These are phyloP conservation scores for Nematolebias whitei DNA, from an alignment of 2,113 vertebrate genomes.

Conservation along the genomic window DNA sequence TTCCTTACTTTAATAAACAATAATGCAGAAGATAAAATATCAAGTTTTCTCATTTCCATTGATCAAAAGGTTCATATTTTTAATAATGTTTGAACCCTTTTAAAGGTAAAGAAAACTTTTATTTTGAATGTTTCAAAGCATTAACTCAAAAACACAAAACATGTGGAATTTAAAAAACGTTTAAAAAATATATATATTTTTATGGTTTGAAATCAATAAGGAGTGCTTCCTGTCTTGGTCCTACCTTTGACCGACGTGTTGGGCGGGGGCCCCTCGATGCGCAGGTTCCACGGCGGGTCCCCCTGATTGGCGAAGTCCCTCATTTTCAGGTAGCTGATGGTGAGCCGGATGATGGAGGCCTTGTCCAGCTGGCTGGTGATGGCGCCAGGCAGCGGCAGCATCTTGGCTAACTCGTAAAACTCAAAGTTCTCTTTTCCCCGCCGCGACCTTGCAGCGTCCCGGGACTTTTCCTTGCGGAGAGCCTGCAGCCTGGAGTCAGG, in stretches of 20 bases:
- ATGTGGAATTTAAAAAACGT: too few relatives aligned
- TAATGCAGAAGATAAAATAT: too few relatives aligned
- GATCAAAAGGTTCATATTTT: too few relatives aligned
- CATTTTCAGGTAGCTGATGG: slow-evolving; percentile 99
- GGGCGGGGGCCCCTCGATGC: slow-evolving; percentile 96
- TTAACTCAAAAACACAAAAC: too few relatives aligned
- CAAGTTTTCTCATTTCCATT: too few relatives aligned
- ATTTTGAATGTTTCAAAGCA: too few relatives aligned
- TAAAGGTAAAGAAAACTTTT: too few relatives aligned
- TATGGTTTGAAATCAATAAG: too few relatives aligned
- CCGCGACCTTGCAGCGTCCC: slow-evolving; percentile 96
- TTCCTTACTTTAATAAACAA: too few relatives aligned
- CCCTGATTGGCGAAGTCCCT: slow-evolving; percentile 98
- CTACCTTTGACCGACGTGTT: slow-evolving; percentile 99
- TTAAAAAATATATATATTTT: too few relatives aligned
- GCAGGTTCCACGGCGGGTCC: slow-evolving; percentile 97
- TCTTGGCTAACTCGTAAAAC: slow-evolving; percentile 98
- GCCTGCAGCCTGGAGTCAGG: slow-evolving; percentile 91
- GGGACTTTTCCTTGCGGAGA: slow-evolving; percentile 97
- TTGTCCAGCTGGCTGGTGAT: slow-evolving; percentile 99
- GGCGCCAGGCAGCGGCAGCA: slow-evolving; percentile 96
- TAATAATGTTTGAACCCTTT: too few relatives aligned
- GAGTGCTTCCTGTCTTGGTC: not conserved
- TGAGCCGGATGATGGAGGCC: slow-evolving; percentile 98
- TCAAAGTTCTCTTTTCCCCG: slow-evolving; percentile 99